Evolutionary conservation across 2,797 vertebrate species (phyloP).

Genomic region (Acomys russatus): DNA sequence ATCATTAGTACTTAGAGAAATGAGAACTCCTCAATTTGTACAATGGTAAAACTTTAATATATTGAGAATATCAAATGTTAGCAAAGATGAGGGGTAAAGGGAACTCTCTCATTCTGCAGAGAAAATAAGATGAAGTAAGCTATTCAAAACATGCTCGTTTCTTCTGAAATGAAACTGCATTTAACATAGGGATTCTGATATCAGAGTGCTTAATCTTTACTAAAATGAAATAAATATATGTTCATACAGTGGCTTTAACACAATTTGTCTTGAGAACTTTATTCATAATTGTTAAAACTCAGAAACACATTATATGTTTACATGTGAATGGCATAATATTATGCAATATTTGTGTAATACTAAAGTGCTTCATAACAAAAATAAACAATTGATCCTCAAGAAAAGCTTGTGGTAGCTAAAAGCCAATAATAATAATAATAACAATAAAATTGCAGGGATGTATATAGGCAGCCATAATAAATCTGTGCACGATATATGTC

Average conservation of each 20-base stretch:
- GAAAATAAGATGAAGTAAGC: neutral
- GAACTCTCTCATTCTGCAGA: no score
- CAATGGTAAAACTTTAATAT: neutral
- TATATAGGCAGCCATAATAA: neutral
- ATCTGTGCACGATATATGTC: no score
- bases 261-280: neutral
- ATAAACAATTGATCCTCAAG: no score
- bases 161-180: neutral
- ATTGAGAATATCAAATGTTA: neutral
- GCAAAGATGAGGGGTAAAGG: neutral
- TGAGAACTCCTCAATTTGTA: neutral
- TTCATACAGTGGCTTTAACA: neutral
- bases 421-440: no score
- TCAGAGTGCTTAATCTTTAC: neutral
- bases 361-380: neutral
- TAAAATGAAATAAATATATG: neutral
- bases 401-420: neutral
- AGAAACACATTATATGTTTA: neutral
- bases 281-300: neutral
- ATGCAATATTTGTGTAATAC: neutral
- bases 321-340: neutral
- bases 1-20: neutral
- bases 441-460: neutral
- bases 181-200: neutral
- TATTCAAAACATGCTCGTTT: neutral